These are phyloP conservation scores for Rhyacichthys aspro DNA, from an alignment of 2,797 vertebrate genomes.

Conservation along the genomic window DNA sequence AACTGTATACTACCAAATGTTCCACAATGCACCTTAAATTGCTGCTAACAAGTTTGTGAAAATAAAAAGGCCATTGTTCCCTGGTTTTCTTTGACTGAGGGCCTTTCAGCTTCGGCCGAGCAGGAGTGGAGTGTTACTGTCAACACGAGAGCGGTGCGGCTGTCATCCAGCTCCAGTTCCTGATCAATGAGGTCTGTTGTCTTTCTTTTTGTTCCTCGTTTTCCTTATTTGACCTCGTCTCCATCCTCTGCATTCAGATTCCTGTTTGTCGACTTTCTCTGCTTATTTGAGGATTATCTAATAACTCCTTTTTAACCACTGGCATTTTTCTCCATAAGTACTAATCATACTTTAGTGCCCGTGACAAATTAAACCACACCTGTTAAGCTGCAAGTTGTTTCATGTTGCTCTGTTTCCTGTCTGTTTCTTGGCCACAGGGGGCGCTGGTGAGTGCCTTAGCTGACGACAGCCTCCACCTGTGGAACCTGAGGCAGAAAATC, in stretches of 20 bases:
- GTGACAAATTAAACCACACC: too few species aligned
- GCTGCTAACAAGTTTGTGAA: too few species aligned
- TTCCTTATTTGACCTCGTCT: conserved; percentile 22
- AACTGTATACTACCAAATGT: too few species aligned
- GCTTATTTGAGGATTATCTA: background rate
- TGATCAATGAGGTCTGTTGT: conserved; percentile 94
- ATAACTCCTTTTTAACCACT: conserved; percentile 7
- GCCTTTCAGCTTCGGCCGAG: conserved; percentile 89
- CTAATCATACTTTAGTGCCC: too few species aligned
- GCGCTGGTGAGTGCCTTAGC: conserved; percentile 99
- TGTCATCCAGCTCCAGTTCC: conserved; percentile 98
- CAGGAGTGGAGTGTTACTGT: conserved; percentile 97
- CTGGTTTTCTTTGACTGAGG: conserved; percentile 81
- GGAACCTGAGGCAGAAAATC: conserved; percentile 98
- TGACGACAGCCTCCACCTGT: conserved; percentile 97
- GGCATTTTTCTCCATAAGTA: conserved; percentile 7
- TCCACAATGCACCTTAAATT: too few species aligned
- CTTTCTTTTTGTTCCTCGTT: conserved; percentile 6
- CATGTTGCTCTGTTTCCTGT: background rate
- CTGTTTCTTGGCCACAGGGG: conserved; percentile 80
- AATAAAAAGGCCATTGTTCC: conserved; percentile 1
- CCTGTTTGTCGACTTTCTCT: conserved; percentile 14
- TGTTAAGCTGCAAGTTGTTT: background rate
- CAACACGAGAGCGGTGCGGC: conserved; percentile 95
- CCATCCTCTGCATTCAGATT: background rate